These are phyloP conservation scores for Engystomops pustulosus DNA, from an alignment of 2,113 vertebrate species.

Conservation along the genomic window DNA sequence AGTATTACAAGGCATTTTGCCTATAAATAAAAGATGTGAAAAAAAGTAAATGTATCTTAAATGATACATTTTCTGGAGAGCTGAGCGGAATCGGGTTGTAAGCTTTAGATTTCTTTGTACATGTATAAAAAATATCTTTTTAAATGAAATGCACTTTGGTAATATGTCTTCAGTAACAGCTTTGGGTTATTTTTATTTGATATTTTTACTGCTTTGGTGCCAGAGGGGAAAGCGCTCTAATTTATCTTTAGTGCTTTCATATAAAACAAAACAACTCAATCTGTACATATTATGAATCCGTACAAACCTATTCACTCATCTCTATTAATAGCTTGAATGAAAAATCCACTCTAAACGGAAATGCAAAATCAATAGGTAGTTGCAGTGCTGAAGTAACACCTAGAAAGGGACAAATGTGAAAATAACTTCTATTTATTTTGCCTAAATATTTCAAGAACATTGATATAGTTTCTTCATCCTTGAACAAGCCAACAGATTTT, in stretches of 20 bases:
- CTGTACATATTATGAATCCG: slow-evolving; percentile 29
- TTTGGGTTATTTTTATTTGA: slow-evolving; percentile 48
- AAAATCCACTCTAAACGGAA: slow-evolving; percentile 29
- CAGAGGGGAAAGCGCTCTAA: slow-evolving; percentile 40
- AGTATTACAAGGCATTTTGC: background rate
- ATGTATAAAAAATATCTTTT: background rate
- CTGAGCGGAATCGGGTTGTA: background rate
- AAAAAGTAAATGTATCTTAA: background rate
- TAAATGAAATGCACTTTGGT: slow-evolving; percentile 23
- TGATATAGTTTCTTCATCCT: background rate
- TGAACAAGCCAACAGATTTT: background rate
- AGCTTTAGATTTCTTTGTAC: slow-evolving; percentile 15
- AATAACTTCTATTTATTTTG: slow-evolving; percentile 32
- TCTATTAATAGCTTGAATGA: slow-evolving; percentile 43
- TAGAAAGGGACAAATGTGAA: slow-evolving; percentile 1
- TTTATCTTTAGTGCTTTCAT: slow-evolving; percentile 52
- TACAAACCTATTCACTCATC: slow-evolving; percentile 49
- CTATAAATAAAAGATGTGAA: slow-evolving; percentile 26
- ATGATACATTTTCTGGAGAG: background rate
- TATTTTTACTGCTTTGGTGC: slow-evolving; percentile 35
- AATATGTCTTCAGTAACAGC: slow-evolving; percentile 19
- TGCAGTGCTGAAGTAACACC: background rate
- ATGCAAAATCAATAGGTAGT: slow-evolving; percentile 44
- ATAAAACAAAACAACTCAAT: slow-evolving; percentile 51
- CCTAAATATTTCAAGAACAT: slow-evolving; percentile 13